Base-by-base conservation (phyloP, 2,888 invertebrate genomes). In the Bellardia bayeri region DNA sequence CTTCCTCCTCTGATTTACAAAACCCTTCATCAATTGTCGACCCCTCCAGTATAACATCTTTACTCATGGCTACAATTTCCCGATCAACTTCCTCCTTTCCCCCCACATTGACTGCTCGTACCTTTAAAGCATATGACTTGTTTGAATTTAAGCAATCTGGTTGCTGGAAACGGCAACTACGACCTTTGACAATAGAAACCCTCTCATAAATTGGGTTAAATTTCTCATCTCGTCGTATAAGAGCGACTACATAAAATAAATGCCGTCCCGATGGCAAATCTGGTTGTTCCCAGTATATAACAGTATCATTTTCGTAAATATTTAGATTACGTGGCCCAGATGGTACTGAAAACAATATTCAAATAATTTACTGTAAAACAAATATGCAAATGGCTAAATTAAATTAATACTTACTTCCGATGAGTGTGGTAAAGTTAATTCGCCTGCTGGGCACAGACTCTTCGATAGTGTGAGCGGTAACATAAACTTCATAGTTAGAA, bases 381-480 rank as follows among this genome's bases (percentile, higher is more conserved):
- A 14, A 49, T 11, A 37, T 58, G 11, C n/a, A 3, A 37, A 37
- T 4, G 58, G 1, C 4, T 11, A 58, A 30, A 33, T 7, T 30
- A 58, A 33, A 30, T 30, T 1, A 58, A 30, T 58, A 88, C 91
- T 90, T 89, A 92, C 92, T 88, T 85, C 96, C 96, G 89, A 96
- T 95, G 85, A 94, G 94, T 1, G 96, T 96, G 63, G 94, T 92
- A 2, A 95, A 92, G 88, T 92, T 92, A 61, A 95, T 93, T 0
- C 94, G 93, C 85, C 93, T 92, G 54, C 95, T 94, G 11, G 92
- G 91, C 11, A 94, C 91, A 2, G 97, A 97, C 91, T 97, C 97
- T 45, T 94, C 92, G 0, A 94, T 94, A 2, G 97, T 97, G 91
- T 96, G 97, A 6, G 97, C 97, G 74, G 94, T 94, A 2, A 97